Conservation (phyloP, 2,113 vertebrate genomes). For the Pterocles gutturalis region DNA sequence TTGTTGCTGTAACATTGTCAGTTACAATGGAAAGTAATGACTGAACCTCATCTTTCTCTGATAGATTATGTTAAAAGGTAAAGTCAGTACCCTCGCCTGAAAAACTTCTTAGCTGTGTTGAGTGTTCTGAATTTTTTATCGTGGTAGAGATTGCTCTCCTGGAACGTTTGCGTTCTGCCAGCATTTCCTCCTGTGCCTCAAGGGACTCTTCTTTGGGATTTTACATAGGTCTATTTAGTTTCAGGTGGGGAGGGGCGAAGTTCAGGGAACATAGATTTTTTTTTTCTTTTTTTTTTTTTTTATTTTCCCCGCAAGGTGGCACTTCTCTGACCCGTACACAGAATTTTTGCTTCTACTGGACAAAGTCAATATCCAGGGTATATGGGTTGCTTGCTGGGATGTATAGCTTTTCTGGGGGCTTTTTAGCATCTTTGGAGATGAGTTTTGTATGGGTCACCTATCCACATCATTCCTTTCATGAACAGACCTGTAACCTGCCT, state of each 20-base stretch:
- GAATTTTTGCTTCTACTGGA: background rate
- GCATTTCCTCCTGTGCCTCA: background rate
- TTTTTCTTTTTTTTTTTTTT: background rate
- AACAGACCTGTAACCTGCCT: background rate
- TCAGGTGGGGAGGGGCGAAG: background rate
- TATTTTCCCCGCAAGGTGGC: background rate
- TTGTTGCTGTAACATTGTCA: rapidly evolving
- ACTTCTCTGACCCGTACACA: background rate
- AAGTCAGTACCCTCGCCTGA: background rate
- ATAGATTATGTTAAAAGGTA: background rate
- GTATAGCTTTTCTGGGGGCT: background rate
- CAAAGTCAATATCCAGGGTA: background rate
- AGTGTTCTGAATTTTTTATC: background rate
- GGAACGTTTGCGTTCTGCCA: background rate
- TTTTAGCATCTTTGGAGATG: background rate
- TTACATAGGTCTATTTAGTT: background rate
- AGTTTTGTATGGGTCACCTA: background rate
- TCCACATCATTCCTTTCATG: background rate
- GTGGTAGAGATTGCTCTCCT: background rate
- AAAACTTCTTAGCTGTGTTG: background rate
- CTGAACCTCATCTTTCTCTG: background rate
- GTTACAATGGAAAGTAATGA: background rate
- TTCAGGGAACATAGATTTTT: background rate
- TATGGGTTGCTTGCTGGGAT: background rate
- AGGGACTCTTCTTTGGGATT: background rate